Base-by-base conservation (phyloP, 1,140 invertebrate species). In the Agraylea sexmaculata region DNA sequence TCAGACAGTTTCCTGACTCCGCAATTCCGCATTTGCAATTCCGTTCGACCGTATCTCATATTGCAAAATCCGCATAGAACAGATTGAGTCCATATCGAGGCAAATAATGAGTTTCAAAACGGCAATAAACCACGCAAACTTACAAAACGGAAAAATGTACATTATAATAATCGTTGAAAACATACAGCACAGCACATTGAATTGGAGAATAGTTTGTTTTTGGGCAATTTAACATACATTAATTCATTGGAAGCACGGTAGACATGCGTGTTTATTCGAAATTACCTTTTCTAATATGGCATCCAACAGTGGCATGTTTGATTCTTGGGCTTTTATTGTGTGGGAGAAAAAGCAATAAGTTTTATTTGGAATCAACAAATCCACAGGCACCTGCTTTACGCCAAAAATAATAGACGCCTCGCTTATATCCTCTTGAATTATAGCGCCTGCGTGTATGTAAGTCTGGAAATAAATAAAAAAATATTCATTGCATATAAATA, bases 311-410 rank as follows among this genome's bases (percentile, higher is more conserved):
- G 89, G 78, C 95, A 99, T 99, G 57, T 99, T 99, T 10, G 80
- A 83, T 56, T 96, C 89, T 60, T 99, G 95, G 0, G 93, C 96
- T 64, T 99, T 99, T 46, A 99, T 99, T 0, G 94, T 99, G 57
- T 99, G 96, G 1, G 94, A 99, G 59, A 99, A 99, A 59, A 98
- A 90, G 48, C 90, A 96, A 53, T 98, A 99, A 0, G 94, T 98
- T 61, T 95, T 96, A 50, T 95, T 83, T 0, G 92, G 88, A 39
- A 97, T 80, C 0, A 99, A 64, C 1, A 81, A 70, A 58, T 99
- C 96, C 7, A 96, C 77, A 0, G 95, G 94, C 1, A 94, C 88
- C 68, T 96, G 89, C 55, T 99, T 99, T 0, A 99, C 94, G 0
- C 94, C 95, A 52, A 98, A 90, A 35, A 99, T 94, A 0, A 99